A percentile compares a stretch with the other conserved stretches of the same genome.
Conservation (phyloP, 2,797 vertebrate genomes). For the Crocidura indochinensis region DNA sequence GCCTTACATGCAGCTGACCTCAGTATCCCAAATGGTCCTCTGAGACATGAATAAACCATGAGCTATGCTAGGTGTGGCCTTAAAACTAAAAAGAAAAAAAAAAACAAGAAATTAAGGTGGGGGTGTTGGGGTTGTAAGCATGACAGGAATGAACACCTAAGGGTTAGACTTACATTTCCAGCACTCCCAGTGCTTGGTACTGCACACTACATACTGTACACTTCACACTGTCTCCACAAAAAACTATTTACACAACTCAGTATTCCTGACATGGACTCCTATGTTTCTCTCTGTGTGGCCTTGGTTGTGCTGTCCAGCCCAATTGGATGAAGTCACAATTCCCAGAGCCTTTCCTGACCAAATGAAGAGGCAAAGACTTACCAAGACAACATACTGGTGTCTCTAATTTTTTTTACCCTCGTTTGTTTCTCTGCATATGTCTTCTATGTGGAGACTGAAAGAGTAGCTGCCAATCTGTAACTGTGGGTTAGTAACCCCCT, state of each 20-base stretch:
- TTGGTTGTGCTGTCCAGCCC: neutral
- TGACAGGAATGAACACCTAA: too few species aligned
- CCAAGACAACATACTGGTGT: too few species aligned
- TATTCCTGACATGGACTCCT: neutral
- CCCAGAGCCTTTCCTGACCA: too few species aligned
- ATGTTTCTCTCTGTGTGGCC: fast-evolving
- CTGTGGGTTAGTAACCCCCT: neutral
- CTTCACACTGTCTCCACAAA: neutral
- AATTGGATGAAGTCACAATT: neutral
- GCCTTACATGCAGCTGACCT: too few species aligned
- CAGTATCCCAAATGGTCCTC: too few species aligned
- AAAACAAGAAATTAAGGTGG: too few species aligned
- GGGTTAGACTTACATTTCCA: neutral
- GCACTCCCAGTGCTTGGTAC: neutral
- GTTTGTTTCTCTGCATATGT: neutral
- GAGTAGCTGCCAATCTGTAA: neutral
- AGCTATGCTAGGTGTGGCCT: too few species aligned
- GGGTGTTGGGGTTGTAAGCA: too few species aligned
- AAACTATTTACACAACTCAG: fast-evolving
- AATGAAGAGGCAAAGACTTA: neutral
- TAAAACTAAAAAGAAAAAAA: too few species aligned
- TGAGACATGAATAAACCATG: too few species aligned
- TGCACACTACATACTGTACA: too few species aligned
- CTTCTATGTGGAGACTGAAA: neutral
- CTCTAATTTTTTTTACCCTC: fast-evolving